Conservation (phyloP, 2,888 invertebrate genomes). For the Euphydryas editha region DNA sequence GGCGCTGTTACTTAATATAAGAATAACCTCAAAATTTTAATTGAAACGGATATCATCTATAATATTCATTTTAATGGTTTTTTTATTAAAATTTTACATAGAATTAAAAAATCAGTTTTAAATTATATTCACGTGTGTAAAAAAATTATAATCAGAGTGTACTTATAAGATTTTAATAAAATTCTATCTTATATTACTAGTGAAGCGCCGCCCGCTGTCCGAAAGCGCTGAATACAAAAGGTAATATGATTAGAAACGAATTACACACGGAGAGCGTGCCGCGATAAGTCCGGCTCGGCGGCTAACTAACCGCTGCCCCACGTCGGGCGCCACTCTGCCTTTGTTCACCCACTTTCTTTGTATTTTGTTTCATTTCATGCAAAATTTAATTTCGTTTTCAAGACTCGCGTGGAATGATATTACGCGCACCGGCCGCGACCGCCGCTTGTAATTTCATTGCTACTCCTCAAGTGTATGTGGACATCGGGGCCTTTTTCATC, state of each 20-base stretch:
- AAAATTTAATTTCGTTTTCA: slow-evolving; percentile 84
- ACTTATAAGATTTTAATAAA: slow-evolving; percentile 49
- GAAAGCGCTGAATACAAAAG: slow-evolving; percentile 58
- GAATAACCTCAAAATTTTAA: neutral
- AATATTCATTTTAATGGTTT: too few relatives aligned
- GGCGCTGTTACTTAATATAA: slow-evolving; percentile 15
- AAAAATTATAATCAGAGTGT: neutral
- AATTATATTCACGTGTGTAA: neutral
- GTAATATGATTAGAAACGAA: slow-evolving; percentile 81
- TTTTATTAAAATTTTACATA: too few relatives aligned
- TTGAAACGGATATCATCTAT: neutral
- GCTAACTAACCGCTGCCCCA: slow-evolving; percentile 71
- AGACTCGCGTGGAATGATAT: slow-evolving; percentile 83
- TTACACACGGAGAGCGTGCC: slow-evolving; percentile 63
- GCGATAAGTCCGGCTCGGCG: slow-evolving; percentile 52
- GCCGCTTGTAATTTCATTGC: slow-evolving; percentile 77
- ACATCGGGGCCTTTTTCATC: slow-evolving; percentile 81
- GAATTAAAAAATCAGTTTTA: neutral
- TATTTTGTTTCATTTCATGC: slow-evolving; percentile 83
- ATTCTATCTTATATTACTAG: slow-evolving; percentile 53
- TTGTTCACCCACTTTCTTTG: slow-evolving; percentile 81
- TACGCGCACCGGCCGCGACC: slow-evolving; percentile 72
- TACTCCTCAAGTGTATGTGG: slow-evolving; percentile 81
- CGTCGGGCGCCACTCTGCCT: slow-evolving; percentile 69
- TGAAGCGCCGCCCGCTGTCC: slow-evolving; percentile 39